phyloP scores from a whole-genome alignment of 2,888 invertebrate species.

The Dicyrtomina minuta region DNA sequence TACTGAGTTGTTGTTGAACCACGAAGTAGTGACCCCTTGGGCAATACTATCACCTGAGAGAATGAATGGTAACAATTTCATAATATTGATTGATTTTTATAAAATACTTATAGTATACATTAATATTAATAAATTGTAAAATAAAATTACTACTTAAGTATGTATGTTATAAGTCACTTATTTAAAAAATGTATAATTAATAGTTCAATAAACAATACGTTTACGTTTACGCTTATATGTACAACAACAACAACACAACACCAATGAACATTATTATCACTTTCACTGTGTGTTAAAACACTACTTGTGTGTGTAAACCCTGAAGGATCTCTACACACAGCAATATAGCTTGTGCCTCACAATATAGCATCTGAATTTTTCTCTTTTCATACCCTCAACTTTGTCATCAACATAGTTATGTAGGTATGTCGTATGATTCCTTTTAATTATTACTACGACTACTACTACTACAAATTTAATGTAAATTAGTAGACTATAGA shows the following conservation, averaged over 20 bases:
- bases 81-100: conserved; percentile 1
- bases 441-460: no score
- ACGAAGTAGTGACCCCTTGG: conserved; percentile 33
- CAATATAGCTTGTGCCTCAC: no score
- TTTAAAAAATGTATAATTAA: background rate
- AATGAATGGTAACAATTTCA: conserved; percentile 19
- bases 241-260: background rate
- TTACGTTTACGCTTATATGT: background rate
- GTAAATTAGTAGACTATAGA: no score
- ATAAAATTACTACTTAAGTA: no score
- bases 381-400: no score
- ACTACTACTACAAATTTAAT: no score
- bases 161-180: no score
- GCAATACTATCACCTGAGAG: conserved; percentile 46
- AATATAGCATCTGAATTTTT: no score
- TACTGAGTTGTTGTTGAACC: conserved; percentile 14
- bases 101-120: background rate
- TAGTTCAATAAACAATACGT: background rate
- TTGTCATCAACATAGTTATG: no score
- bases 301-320: no score
- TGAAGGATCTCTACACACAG: no score
- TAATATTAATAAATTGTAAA: background rate
- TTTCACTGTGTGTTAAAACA: background rate
- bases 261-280: background rate
- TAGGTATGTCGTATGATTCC: no score